Conservation (phyloP, 2,113 vertebrate species). For the Sinocyclocheilus rhinocerous region DNA sequence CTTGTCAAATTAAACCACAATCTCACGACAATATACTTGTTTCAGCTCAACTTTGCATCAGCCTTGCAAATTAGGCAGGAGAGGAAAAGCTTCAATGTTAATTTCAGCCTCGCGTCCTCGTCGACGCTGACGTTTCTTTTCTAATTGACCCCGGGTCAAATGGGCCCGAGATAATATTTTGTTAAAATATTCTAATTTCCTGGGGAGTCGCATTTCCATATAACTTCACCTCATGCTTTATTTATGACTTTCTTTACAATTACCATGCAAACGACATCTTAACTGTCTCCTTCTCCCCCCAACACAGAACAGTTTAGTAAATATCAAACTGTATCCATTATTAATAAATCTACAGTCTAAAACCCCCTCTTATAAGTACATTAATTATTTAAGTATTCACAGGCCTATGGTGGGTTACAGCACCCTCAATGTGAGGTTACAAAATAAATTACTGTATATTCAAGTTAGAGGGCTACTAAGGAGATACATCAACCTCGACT, state of each 20-base stretch:
- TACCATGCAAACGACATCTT: slow-evolving; percentile 77
- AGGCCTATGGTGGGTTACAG: slow-evolving; percentile 68
- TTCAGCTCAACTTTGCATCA: slow-evolving; percentile 60
- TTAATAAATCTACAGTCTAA: slow-evolving; percentile 76
- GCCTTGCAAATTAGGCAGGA: slow-evolving; percentile 60
- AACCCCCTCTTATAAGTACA: slow-evolving; percentile 66
- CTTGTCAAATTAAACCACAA: slow-evolving; percentile 54
- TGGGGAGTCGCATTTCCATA: slow-evolving; percentile 75
- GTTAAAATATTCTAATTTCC: slow-evolving; percentile 78
- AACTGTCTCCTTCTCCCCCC: slow-evolving; percentile 67
- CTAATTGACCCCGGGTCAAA: slow-evolving; percentile 77
- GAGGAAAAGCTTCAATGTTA: slow-evolving; percentile 55
- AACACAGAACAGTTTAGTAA: slow-evolving; percentile 79
- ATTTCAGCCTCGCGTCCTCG: slow-evolving; percentile 58
- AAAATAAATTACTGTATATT: slow-evolving; percentile 29
- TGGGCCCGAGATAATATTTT: slow-evolving; percentile 78
- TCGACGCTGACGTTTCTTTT: slow-evolving; percentile 68
- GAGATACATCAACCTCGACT: background rate
- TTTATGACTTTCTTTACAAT: slow-evolving; percentile 75
- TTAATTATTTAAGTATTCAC: slow-evolving; percentile 74
- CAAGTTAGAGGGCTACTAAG: background rate
- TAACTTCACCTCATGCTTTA: slow-evolving; percentile 76
- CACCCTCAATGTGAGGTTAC: slow-evolving; percentile 65
- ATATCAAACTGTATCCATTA: slow-evolving; percentile 81
- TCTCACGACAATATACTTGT: slow-evolving; percentile 60